Percentiles rank a stretch among this genome's conserved stretches.
Conservation (phyloP, 2,113 vertebrate genomes). For the Prochilodus magdalenae region DNA sequence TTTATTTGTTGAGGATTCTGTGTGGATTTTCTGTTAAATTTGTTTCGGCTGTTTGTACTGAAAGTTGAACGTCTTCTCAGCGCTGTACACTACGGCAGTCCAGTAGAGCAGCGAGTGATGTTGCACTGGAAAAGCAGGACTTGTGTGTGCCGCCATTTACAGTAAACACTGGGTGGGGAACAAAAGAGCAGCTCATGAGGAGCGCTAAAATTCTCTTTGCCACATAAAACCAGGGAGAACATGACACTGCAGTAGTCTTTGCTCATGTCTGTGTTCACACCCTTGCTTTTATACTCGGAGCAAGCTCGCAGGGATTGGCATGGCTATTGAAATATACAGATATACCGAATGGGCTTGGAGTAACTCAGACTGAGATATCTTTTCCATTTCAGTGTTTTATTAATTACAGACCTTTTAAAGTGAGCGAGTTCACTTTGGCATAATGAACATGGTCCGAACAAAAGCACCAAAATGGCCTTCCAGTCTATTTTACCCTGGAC, state of each 20-base stretch:
- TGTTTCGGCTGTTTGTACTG: too few species aligned
- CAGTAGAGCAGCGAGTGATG: background rate
- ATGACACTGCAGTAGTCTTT: background rate
- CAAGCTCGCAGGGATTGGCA: background rate
- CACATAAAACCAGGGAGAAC: background rate
- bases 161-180: conserved; percentile 11
- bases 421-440: background rate
- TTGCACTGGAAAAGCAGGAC: conserved; percentile 31
- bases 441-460: background rate
- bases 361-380: background rate
- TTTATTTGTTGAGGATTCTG: too few species aligned
- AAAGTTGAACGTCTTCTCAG: too few species aligned
- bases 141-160: conserved; percentile 26
- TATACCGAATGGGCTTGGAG: background rate
- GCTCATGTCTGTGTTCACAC: conserved; percentile 2
- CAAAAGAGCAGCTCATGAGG: background rate
- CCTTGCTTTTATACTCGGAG: background rate
- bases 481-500: background rate
- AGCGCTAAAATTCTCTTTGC: background rate
- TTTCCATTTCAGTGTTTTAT: background rate
- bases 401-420: background rate
- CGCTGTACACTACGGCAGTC: background rate
- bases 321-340: background rate
- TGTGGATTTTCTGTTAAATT: too few species aligned
- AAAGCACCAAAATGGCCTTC: background rate